A percentile compares a stretch with the other conserved stretches of the same genome.
These are phyloP conservation scores for Neomicropteryx cornuta DNA, from an alignment of 1,140 invertebrate genomes.

Conservation along the genomic window DNA sequence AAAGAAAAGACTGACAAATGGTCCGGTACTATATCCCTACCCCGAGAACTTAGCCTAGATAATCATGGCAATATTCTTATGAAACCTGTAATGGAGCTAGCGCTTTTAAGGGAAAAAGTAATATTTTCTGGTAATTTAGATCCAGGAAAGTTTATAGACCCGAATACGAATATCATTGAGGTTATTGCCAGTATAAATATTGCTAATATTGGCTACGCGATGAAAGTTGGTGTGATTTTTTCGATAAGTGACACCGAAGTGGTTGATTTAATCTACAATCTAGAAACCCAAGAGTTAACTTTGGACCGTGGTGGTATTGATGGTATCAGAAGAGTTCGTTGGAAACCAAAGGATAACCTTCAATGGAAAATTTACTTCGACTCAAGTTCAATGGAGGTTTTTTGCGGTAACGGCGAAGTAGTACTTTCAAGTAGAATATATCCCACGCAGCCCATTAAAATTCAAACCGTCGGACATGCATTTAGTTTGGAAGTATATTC, in stretches of 20 bases:
- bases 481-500: too few species aligned
- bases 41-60: conserved; percentile 19
- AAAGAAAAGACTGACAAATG: conserved; percentile 25
- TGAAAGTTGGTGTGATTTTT: conserved; percentile 17
- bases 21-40: conserved; percentile 25
- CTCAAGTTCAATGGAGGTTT: conserved; percentile 31
- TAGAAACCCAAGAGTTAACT: conserved; percentile 12
- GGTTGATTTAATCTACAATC: conserved; percentile 20
- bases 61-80: conserved; percentile 19
- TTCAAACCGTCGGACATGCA: too few species aligned
- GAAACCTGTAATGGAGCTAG: conserved; percentile 20
- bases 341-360: conserved; percentile 18
- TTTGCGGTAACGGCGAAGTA: conserved; percentile 29
- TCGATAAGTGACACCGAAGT: conserved; percentile 10
- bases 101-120: not conserved
- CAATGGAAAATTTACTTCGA: conserved; percentile 23
- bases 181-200: conserved; percentile 6
- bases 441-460: too few species aligned
- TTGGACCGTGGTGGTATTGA: conserved; percentile 23
- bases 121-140: not conserved
- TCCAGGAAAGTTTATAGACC: conserved; percentile 11
- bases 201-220: conserved; percentile 1
- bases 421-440: conserved; percentile 28
- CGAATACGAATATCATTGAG: conserved; percentile 12
- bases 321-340: conserved; percentile 20